Evolutionary conservation across 2,888 invertebrate genomes (phyloP).

Genomic region (Notocelia uddmanniana): DNA sequence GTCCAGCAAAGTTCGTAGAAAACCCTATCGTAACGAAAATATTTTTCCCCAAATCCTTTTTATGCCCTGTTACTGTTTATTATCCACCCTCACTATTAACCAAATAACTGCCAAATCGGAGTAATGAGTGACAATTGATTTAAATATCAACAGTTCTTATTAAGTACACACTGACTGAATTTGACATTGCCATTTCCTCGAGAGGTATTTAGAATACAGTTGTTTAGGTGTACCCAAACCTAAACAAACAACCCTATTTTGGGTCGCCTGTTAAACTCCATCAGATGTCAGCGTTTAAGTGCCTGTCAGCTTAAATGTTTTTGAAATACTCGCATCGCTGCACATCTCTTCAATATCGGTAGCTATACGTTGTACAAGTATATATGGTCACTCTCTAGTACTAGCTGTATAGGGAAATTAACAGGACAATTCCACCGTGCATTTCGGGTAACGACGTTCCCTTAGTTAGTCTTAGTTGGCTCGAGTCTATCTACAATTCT

Average conservation of each 20-base stretch:
- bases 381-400: no score
- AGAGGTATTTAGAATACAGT: not conserved
- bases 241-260: slow-evolving; percentile 17
- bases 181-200: no score
- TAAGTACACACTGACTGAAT: no score
- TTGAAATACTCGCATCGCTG: slow-evolving; percentile 2
- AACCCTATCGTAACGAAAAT: no score
- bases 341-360: not conserved
- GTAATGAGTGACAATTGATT: no score
- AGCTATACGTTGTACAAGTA: not conserved
- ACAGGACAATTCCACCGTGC: slow-evolving; percentile 19
- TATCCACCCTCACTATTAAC: no score
- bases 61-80: no score
- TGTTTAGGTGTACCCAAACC: not conserved
- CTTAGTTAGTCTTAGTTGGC: slow-evolving; percentile 21
- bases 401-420: slow-evolving; percentile 15
- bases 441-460: slow-evolving; percentile 20
- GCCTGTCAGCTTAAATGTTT: not conserved
- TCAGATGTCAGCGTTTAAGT: slow-evolving; percentile 18
- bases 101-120: no score
- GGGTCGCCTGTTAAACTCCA: slow-evolving; percentile 11
- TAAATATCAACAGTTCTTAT: no score
- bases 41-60: no score
- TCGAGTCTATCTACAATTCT: slow-evolving; percentile 13
- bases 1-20: no score